Conservation (phyloP, 2,888 invertebrate species). For the Troilus luridus region DNA sequence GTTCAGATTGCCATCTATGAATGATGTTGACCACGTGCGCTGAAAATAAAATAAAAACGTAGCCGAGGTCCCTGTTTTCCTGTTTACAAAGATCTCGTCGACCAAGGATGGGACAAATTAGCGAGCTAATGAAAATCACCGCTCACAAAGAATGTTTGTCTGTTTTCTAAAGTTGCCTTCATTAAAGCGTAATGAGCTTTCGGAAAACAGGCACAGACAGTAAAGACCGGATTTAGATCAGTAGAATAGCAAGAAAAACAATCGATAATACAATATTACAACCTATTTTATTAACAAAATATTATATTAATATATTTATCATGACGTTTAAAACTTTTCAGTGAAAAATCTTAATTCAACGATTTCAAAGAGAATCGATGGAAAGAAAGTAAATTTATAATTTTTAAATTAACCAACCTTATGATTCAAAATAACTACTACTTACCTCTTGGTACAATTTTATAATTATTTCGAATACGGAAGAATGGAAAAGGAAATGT, state of each 20-base stretch:
- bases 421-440: no score
- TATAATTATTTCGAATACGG: no score
- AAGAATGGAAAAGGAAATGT: no score
- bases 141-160: slow-evolving; percentile 26
- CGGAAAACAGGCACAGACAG: neutral
- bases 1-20: neutral
- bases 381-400: no score
- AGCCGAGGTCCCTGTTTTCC: neutral
- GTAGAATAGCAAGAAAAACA: neutral
- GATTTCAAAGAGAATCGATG: no score
- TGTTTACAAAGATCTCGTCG: slow-evolving; percentile 2
- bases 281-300: no score
- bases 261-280: no score
- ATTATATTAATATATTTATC: neutral
- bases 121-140: neutral
- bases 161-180: slow-evolving; percentile 9
- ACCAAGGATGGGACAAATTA: slow-evolving; percentile 32
- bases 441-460: no score
- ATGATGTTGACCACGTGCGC: neutral
- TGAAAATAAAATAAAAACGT: neutral
- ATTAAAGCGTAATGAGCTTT: slow-evolving; percentile 6
- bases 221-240: neutral
- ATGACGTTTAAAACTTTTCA: neutral
- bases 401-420: no score
- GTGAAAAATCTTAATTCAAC: no score